Base-by-base conservation (phyloP, 2,113 vertebrate species). In the Eclectus roratus region DNA sequence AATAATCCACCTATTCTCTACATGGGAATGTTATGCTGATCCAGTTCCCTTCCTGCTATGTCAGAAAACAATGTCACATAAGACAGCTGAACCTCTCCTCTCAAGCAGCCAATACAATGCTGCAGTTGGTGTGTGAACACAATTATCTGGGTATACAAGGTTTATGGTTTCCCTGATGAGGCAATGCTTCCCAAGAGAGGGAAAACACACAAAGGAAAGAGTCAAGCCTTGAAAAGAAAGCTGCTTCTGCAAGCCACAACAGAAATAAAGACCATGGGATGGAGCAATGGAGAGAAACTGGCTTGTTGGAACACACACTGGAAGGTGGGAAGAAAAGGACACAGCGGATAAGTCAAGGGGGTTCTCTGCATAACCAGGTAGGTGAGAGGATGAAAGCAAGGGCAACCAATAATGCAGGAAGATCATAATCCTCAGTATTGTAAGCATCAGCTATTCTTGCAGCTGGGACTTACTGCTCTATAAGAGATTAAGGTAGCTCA, bases 21-120 rank as follows among this genome's bases (percentile, higher is more conserved):
- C 91, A 84, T 76, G 88, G 92, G 96, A 95, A 94, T 24, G 83
- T 85, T 89, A 91, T 10, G 53, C 80, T 73, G 83, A 89, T 85
- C 88, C 66, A 94, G 79, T 87, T 97, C 93, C 93, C 92, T 2
- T 89, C 46, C 93, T 80, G 92, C 83, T 85, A 61, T 84, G 93
- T 88, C 83, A 92, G 86, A 84, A 90, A 94, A 92, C 80, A 96
- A 46, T 69, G 73, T 77, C 80, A 85, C 19, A 2, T 74, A 86
- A 93, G 73, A 87, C 49, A 91, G 86, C 80, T 71, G 72, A 96
- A 94, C 89, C 84, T 96, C 80, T 91, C 64, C 80, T 92, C 92
- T 88, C 86, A 85, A 88, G 78, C 73, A 90, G 79, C 84, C 69
- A 71, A 79, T 35, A 94, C 84, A 90, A 90, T 78, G 55, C 60